These are phyloP conservation scores for Drosophila sordidula DNA, from an alignment of 2,888 invertebrate species.

Conservation along the genomic window DNA sequence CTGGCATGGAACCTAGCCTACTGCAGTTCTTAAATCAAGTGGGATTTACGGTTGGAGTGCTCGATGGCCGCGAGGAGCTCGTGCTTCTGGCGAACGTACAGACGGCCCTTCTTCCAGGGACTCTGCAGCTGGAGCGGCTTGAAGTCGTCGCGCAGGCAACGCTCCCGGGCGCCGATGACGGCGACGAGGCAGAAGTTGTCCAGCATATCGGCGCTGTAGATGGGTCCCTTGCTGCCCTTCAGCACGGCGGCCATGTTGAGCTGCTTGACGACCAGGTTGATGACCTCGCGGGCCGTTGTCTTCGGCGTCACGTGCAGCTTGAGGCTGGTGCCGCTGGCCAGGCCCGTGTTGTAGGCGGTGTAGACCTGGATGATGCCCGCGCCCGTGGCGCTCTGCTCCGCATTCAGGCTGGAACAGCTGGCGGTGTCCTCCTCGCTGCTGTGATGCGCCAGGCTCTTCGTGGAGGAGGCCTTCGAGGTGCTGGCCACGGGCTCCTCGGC, in stretches of 20 bases:
- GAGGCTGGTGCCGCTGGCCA: slow-evolving; percentile 96
- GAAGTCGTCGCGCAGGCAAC: slow-evolving; percentile 97
- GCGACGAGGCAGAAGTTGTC: slow-evolving; percentile 97
- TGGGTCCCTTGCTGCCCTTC: slow-evolving; percentile 94
- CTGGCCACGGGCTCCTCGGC: slow-evolving; percentile 66
- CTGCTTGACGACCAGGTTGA: slow-evolving; percentile 97
- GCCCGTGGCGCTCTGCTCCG: slow-evolving; percentile 50
- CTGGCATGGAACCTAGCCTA: background rate
- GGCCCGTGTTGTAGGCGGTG: slow-evolving; percentile 97
- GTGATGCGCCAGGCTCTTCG: slow-evolving; percentile 75
- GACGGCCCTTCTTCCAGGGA: slow-evolving; percentile 97
- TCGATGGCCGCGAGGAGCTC: slow-evolving; percentile 95
- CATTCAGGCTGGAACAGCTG: slow-evolving; percentile 72
- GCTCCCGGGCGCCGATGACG: slow-evolving; percentile 96
- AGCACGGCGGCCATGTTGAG: slow-evolving; percentile 96
- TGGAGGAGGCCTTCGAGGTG: slow-evolving; percentile 73
- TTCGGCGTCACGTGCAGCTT: slow-evolving; percentile 96
- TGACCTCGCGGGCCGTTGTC: slow-evolving; percentile 97
- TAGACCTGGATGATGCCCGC: slow-evolving; percentile 90
- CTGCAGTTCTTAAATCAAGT: slow-evolving; percentile 79
- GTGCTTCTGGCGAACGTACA: slow-evolving; percentile 96
- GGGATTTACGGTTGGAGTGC: slow-evolving; percentile 93
- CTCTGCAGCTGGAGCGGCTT: slow-evolving; percentile 96
- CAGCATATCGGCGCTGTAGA: slow-evolving; percentile 93
- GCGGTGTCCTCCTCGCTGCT: slow-evolving; percentile 81